These are phyloP conservation scores for Sitta carolinensis DNA, from an alignment of 2,797 vertebrate species.

Conservation along the genomic window DNA sequence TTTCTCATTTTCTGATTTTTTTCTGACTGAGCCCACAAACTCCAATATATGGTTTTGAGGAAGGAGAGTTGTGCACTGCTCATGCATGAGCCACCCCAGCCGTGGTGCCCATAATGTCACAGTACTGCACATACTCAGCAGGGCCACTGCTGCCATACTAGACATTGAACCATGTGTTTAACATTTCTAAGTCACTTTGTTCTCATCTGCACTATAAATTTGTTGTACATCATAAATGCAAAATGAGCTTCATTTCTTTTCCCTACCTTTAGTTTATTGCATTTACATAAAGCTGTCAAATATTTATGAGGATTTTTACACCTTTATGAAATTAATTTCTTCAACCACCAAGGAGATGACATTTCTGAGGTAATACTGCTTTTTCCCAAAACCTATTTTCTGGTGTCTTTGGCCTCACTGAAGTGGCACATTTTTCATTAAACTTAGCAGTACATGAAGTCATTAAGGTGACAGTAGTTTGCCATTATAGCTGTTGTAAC, in stretches of 20 bases:
- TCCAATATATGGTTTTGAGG: background rate
- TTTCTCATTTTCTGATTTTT: background rate
- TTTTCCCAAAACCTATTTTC: slow-evolving; percentile 67
- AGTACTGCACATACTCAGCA: background rate
- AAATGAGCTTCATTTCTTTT: slow-evolving; percentile 58
- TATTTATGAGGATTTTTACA: slow-evolving; percentile 66
- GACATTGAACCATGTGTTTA: slow-evolving; percentile 45
- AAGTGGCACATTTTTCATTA: slow-evolving; percentile 63
- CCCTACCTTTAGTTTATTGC: slow-evolving; percentile 51
- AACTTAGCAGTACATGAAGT: slow-evolving; percentile 28
- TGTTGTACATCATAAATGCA: slow-evolving; percentile 51
- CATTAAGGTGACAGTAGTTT: slow-evolving; percentile 36
- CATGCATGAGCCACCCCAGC: background rate
- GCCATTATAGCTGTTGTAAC: background rate
- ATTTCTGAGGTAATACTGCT: slow-evolving; percentile 47
- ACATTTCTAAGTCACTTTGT: slow-evolving; percentile 65
- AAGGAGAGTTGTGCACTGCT: background rate
- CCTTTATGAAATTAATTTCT: slow-evolving; percentile 66
- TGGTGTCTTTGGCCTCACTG: slow-evolving; percentile 49
- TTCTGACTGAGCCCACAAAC: background rate
- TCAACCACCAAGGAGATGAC: slow-evolving; percentile 40
- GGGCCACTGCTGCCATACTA: background rate
- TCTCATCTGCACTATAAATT: slow-evolving; percentile 58
- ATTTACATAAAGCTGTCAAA: slow-evolving; percentile 72
- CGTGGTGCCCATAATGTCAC: background rate